A percentile compares a stretch with the other conserved stretches of the same genome.
Conservation (phyloP, 2,797 vertebrate species). For the Knipowitschia caucasica region DNA sequence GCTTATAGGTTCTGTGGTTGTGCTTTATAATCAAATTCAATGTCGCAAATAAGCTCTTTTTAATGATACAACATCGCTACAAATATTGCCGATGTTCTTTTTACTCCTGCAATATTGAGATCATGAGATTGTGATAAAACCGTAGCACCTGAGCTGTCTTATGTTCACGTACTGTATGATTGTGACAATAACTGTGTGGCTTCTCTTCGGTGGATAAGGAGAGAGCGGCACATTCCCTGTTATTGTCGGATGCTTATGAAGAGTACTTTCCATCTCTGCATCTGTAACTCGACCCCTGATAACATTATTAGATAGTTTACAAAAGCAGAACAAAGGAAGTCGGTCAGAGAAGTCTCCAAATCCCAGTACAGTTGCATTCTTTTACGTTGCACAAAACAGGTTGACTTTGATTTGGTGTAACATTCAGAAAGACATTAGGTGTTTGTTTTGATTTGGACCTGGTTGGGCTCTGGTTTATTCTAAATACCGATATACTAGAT, state of each 20-base stretch:
- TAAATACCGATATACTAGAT: neutral
- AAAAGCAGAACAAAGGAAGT: constrained; percentile 18
- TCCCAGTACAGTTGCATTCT: neutral
- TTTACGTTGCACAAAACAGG: neutral
- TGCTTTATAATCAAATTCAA: no score
- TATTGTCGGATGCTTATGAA: neutral
- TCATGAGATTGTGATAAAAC: no score
- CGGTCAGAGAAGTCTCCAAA: neutral
- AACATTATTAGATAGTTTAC: constrained; percentile 26
- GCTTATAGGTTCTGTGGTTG: no score
- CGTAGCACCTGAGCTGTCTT: no score
- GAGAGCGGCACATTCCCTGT: neutral
- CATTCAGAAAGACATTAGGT: neutral
- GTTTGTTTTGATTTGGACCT: neutral
- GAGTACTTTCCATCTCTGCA: constrained; percentile 18
- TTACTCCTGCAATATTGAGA: no score
- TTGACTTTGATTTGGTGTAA: neutral
- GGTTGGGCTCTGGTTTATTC: neutral
- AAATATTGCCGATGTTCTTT: no score
- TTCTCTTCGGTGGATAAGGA: neutral
- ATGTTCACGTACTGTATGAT: neutral
- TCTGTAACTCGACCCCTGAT: constrained; percentile 40
- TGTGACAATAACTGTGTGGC: neutral
- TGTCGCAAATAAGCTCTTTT: no score
- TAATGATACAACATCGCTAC: no score